phyloP scores from a whole-genome alignment of 2,888 invertebrate genomes.

The Acrobasis consociella region DNA sequence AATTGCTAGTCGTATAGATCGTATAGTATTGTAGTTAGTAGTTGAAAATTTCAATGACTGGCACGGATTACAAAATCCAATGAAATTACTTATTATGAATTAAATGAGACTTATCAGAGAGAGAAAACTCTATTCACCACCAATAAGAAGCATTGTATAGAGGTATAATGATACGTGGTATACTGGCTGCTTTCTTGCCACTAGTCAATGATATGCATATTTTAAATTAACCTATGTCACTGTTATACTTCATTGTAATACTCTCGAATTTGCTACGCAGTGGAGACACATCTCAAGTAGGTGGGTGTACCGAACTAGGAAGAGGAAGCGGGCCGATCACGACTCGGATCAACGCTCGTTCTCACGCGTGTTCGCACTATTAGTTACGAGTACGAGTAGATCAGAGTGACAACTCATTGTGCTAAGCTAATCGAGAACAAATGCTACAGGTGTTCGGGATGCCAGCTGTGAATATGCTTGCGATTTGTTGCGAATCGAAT shows the following conservation, averaged over 20 bases:
- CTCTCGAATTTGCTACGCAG: background rate
- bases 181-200: no score
- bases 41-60: no score
- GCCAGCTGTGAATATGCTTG: background rate
- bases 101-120: no score
- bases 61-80: no score
- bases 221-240: no score
- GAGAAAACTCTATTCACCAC: no score
- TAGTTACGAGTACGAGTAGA: conserved; percentile 56
- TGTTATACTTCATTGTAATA: background rate
- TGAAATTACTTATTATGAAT: no score
- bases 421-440: conserved; percentile 29
- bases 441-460: background rate
- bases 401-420: conserved; percentile 36
- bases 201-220: no score
- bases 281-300: conserved; percentile 12
- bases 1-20: no score
- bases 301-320: conserved; percentile 38
- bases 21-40: no score
- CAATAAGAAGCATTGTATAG: no score
- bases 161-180: no score
- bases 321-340: conserved; percentile 52
- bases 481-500: conserved; percentile 1
- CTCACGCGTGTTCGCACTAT: conserved; percentile 57
- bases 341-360: conserved; percentile 52